A percentile compares a stretch with the other conserved stretches of the same genome.
phyloP scores from a whole-genome alignment of 2,888 invertebrate genomes.

The Liodrosophila aerea region DNA sequence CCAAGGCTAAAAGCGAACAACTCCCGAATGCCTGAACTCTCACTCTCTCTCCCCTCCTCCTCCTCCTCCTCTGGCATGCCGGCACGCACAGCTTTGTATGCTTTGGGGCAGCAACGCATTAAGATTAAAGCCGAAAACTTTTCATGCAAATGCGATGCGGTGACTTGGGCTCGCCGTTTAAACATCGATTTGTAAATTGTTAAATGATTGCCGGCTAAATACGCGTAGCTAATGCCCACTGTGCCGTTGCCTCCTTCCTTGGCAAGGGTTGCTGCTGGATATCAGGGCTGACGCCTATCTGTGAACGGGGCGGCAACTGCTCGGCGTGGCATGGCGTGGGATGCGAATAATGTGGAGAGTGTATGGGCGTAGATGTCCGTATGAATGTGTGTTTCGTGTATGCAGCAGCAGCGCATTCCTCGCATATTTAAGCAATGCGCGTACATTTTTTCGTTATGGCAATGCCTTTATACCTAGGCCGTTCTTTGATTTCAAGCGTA shows the following conservation, averaged over 20 bases:
- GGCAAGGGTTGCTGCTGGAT: conserved; percentile 63
- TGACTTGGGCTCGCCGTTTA: conserved; percentile 64
- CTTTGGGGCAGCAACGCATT: conserved; percentile 57
- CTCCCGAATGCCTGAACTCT: background rate
- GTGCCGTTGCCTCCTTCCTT: conserved; percentile 22
- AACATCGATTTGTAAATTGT: conserved; percentile 81
- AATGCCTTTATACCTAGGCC: conserved; percentile 6
- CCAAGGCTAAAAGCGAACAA: background rate
- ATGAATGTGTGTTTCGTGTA: conserved; percentile 3
- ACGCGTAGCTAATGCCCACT: conserved; percentile 69
- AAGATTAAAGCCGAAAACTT: conserved; percentile 66
- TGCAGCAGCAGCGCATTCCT: conserved; percentile 59
- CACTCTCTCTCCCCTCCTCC: background rate
- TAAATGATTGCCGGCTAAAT: conserved; percentile 79
- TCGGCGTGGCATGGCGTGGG: conserved; percentile 1
- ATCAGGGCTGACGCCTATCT: conserved; percentile 13
- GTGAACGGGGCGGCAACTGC: conserved; percentile 13
- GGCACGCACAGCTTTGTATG: conserved; percentile 33
- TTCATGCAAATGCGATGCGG: conserved; percentile 55
- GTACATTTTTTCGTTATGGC: conserved; percentile 46
- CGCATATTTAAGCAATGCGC: conserved; percentile 63
- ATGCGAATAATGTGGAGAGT: conserved; percentile 19
- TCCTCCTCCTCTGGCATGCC: conserved; percentile 28
- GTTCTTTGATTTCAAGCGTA: background rate
- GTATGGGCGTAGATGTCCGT: conserved; percentile 2